Evolutionary conservation across 2,888 invertebrate species (phyloP).

Genomic region (Drosophila vallismaia): DNA sequence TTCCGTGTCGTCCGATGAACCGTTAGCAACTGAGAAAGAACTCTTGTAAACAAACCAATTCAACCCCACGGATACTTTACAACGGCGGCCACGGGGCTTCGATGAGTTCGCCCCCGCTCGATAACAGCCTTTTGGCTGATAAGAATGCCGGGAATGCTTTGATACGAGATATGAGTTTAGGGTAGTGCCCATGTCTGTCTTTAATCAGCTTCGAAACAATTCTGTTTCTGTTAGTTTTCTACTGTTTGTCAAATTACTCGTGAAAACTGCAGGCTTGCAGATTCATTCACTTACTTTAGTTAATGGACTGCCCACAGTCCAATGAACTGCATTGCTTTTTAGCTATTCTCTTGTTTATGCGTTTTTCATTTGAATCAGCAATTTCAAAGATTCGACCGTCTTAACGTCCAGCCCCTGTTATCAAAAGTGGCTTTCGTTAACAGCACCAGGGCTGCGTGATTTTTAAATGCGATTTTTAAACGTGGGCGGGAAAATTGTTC

Average conservation of each 20-base stretch:
- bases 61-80: conserved; percentile 74
- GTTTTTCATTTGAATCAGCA: conserved; percentile 33
- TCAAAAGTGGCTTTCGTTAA: not conserved
- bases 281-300: conserved; percentile 46
- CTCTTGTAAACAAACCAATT: conserved; percentile 78
- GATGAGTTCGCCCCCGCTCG: conserved; percentile 53
- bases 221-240: conserved; percentile 1
- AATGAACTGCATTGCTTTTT: conserved; percentile 27
- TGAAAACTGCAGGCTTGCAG: conserved; percentile 25
- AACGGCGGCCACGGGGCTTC: conserved; percentile 37
- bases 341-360: conserved; percentile 19
- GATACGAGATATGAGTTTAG: conserved; percentile 36
- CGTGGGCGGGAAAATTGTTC: conserved; percentile 3
- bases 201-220: conserved; percentile 8
- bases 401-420: conserved; percentile 13
- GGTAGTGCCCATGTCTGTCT: not conserved
- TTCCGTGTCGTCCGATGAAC: conserved; percentile 61
- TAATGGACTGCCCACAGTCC: conserved; percentile 43
- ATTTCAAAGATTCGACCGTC: conserved; percentile 25
- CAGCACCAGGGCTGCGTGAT: conserved; percentile 1
- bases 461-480: too few relatives aligned
- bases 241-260: conserved; percentile 11
- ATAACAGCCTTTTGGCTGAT: conserved; percentile 64
- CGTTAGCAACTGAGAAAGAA: conserved; percentile 74
- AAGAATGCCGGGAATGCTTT: conserved; percentile 29